These are phyloP conservation scores for Bactericera cockerelli DNA, from an alignment of 1,140 invertebrate species.

Conservation along the genomic window DNA sequence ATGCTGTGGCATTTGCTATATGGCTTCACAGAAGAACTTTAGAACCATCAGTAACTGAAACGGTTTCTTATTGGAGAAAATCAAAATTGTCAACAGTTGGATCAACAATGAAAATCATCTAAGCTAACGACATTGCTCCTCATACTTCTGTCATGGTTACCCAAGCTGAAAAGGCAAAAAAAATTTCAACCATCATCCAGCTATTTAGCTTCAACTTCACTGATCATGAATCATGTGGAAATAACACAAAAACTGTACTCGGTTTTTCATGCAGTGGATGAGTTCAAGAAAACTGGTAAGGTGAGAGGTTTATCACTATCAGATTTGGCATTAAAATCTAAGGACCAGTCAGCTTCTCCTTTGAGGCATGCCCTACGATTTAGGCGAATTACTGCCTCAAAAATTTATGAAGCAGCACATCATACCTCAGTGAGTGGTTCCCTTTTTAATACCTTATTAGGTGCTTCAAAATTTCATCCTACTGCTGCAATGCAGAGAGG, in stretches of 20 bases:
- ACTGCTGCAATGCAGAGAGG: constrained; percentile 10
- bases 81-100: constrained; percentile 14
- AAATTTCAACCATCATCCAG: neutral
- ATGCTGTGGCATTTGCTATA: too few species aligned
- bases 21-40: constrained; percentile 29
- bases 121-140: neutral
- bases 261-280: constrained; percentile 3
- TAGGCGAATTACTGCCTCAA: constrained; percentile 4
- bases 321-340: neutral
- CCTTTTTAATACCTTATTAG: neutral
- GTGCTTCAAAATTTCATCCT: neutral
- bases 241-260: neutral
- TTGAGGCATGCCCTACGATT: constrained; percentile 1
- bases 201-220: neutral
- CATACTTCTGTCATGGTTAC: neutral
- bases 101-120: neutral
- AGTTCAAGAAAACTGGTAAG: neutral
- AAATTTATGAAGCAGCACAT: neutral
- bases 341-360: neutral
- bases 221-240: neutral
- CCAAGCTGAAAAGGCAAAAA: neutral
- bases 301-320: neutral
- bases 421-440: neutral
- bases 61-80: constrained; percentile 27
- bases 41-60: constrained; percentile 27